phyloP scores from a whole-genome alignment of 2,888 invertebrate species.

The Clunio marinus region DNA sequence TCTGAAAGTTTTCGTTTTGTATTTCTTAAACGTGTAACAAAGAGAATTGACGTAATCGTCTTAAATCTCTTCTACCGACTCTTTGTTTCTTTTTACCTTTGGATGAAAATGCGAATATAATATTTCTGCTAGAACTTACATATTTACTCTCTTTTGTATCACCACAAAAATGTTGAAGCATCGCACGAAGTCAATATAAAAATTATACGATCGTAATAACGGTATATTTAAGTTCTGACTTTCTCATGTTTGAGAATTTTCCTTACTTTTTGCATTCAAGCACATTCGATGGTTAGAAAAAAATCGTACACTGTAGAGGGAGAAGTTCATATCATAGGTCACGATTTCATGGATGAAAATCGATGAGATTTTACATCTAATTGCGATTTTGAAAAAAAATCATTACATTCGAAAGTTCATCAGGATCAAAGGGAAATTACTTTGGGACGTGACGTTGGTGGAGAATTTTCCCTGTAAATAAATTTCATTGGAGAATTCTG shows the following conservation, averaged over 20 bases:
- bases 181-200: neutral
- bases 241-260: neutral
- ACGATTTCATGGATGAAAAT: neutral
- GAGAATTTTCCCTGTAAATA: no score
- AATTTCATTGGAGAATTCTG: no score
- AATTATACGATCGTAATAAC: conserved; percentile 22
- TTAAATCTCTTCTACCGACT: neutral
- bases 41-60: conserved; percentile 5
- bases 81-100: neutral
- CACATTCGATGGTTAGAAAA: neutral
- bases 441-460: no score
- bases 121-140: no score
- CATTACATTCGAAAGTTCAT: no score
- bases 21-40: neutral
- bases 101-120: neutral
- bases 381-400: no score
- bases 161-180: conserved; percentile 6
- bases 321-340: neutral
- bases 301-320: neutral
- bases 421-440: no score
- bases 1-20: no score
- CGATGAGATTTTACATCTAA: no score
- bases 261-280: conserved; percentile 13
- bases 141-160: no score
- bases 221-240: neutral